Base-by-base conservation (phyloP, 2,113 vertebrate species). In the Chloropsis hardwickii region DNA sequence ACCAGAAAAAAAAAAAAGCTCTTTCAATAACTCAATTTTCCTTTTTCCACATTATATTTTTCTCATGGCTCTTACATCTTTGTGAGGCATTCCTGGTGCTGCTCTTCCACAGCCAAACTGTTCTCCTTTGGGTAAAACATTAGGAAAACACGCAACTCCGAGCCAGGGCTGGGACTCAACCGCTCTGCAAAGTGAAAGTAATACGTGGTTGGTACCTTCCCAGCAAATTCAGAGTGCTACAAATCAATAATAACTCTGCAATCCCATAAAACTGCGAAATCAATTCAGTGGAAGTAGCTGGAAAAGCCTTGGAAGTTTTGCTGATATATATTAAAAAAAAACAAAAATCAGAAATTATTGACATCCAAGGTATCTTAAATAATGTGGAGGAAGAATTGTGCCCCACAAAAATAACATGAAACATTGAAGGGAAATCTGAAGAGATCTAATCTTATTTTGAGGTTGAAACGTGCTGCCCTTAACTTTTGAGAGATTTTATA, bases 171-270 rank as follows among this genome's bases (percentile, higher is more conserved):
- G 79, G 56, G 53, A 53, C 29, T 20, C 40, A 71, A 37, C 39
- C 3, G 4, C 71, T 90, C 47, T 3, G 5, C 83, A 95, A 98
- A 97, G 70, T 54, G 96, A 95, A 97, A 98, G 94, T 69, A 39
- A 71, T 39, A 12, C 0, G 1, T 2, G 5, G 45, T 60, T 76
- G 48, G 27, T 35, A 50, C 60, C 73, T 95, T 86, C 61, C 9
- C 7, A 7, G 42, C 5, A 8, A 94, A 61, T 73, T 83, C 14
- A 6, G 9, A 15, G 51, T 2, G 8, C 17, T 67, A 65, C 81
- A 81, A 53, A 17, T 39, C 21, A 64, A 39, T 2, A 53, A 58
- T 10, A 67, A 12, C 42, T 28, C 3, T 7, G 37, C 8, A 35
- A 48, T 10, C 42, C 27, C 9, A 33, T 6, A 21, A 66, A 80